These are phyloP conservation scores for Microctonus aethiopoides DNA, from an alignment of 2,888 invertebrate species.

Conservation along the genomic window DNA sequence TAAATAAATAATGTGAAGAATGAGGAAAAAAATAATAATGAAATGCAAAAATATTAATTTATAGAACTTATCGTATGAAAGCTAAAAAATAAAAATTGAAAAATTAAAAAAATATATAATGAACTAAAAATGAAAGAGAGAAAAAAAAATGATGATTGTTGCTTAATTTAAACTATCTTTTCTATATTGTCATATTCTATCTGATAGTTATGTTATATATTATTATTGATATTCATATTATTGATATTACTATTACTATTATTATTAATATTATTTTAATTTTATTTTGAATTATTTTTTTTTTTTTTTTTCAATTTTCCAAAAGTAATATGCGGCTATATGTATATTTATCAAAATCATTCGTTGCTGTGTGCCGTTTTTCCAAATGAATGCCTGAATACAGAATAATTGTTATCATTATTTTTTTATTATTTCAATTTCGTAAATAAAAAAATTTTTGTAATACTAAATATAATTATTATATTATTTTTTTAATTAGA, in stretches of 20 bases:
- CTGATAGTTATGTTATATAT: constrained; percentile 62
- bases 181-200: constrained; percentile 66
- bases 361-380: background rate
- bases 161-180: constrained; percentile 66
- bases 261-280: constrained; percentile 44
- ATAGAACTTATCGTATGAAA: constrained; percentile 31
- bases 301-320: constrained; percentile 6
- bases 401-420: background rate
- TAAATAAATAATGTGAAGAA: constrained; percentile 41
- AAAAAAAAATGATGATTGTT: constrained; percentile 59
- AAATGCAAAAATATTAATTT: constrained; percentile 16
- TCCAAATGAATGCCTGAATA: background rate
- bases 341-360: background rate
- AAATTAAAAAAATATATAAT: constrained; percentile 36
- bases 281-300: constrained; percentile 39
- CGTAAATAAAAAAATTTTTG: background rate
- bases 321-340: background rate
- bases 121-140: constrained; percentile 33
- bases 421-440: constrained; percentile 1
- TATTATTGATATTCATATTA: constrained; percentile 50
- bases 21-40: constrained; percentile 21
- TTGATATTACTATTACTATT: constrained; percentile 48
- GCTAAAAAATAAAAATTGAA: constrained; percentile 1
- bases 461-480: background rate
- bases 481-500: background rate